phyloP scores from a whole-genome alignment of 1,140 invertebrate species.

The Colletes latitarsis region DNA sequence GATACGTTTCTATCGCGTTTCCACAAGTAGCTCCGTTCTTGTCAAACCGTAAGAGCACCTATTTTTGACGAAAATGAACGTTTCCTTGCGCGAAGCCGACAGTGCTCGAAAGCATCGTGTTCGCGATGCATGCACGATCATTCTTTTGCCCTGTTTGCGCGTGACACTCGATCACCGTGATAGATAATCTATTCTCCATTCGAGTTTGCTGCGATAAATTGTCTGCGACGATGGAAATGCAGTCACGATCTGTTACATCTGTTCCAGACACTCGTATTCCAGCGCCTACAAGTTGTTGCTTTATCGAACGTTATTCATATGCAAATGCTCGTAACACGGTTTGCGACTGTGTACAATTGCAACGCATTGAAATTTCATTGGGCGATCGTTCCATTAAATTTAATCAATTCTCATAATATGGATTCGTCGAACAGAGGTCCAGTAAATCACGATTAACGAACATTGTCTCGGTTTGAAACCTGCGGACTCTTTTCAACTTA shows the following conservation, averaged over 20 bases:
- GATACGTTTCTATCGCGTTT: too few relatives aligned
- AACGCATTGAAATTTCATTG: neutral
- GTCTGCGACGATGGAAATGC: neutral
- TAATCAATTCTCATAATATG: too few relatives aligned
- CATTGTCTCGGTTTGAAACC: neutral
- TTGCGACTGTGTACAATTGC: neutral
- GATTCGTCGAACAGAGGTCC: neutral
- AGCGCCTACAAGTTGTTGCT: constrained; percentile 2
- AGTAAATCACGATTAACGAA: neutral
- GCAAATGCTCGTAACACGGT: neutral
- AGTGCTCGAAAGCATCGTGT: neutral
- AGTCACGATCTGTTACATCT: neutral
- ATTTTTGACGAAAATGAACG: neutral
- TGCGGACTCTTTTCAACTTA: neutral
- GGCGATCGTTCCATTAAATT: too few relatives aligned
- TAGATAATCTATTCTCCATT: constrained; percentile 5
- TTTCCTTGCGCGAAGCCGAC: neutral
- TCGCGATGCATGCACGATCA: neutral
- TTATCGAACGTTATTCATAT: constrained; percentile 1
- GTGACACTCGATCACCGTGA: neutral
- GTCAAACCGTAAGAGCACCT: too few relatives aligned
- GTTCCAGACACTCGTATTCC: constrained; percentile 20
- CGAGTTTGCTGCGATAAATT: neutral
- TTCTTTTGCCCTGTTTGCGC: neutral
- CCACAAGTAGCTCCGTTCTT: too few relatives aligned